phyloP scores from a whole-genome alignment of 2,797 vertebrate genomes.

The Cirrhinus mrigala region DNA sequence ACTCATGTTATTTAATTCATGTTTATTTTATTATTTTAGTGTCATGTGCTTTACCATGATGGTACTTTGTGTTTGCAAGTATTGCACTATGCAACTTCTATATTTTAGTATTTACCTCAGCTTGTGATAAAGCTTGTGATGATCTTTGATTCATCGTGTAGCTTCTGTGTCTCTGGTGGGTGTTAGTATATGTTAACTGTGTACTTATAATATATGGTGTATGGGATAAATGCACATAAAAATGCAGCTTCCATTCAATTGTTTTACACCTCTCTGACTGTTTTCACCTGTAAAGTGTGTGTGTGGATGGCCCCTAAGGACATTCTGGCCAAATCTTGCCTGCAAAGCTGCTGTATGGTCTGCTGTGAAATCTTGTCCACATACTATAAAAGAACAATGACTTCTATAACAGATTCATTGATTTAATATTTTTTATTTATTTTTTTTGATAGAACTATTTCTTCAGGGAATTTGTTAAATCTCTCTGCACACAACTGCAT shows the following conservation, averaged over 20 bases:
- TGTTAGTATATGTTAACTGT: background rate
- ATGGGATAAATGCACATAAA: background rate
- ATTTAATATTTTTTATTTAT: background rate
- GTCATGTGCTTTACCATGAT: background rate
- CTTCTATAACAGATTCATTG: background rate
- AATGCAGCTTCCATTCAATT: background rate
- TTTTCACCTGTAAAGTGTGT: background rate
- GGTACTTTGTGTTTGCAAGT: background rate
- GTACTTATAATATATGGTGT: background rate
- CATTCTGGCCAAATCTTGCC: background rate
- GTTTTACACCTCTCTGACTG: background rate
- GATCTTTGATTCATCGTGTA: background rate
- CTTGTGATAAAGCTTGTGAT: background rate
- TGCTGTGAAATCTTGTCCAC: background rate
- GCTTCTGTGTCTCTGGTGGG: background rate
- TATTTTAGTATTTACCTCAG: background rate
- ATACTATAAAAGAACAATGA: background rate
- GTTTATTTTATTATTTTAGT: background rate
- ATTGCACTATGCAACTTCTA: background rate
- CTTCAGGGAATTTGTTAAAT: background rate
- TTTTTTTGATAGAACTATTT: background rate
- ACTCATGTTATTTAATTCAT: background rate
- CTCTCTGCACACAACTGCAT: conserved; percentile 1
- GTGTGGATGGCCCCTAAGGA: background rate
- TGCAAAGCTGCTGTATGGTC: background rate